These are phyloP conservation scores for Babylonia areolata DNA, from an alignment of 1,140 invertebrate genomes.

Conservation along the genomic window DNA sequence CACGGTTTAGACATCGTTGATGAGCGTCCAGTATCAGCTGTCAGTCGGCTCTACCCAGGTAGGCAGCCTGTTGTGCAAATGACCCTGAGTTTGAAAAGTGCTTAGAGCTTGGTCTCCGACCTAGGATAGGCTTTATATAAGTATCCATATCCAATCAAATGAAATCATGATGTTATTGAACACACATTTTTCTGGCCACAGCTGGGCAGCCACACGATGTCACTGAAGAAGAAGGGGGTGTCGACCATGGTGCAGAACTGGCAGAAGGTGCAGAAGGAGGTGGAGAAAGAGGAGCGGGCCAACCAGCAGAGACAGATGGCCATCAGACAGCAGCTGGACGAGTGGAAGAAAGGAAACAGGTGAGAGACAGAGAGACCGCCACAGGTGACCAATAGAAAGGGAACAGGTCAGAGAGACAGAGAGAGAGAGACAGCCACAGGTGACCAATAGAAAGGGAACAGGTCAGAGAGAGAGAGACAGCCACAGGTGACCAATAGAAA, in stretches of 20 bases:
- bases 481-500: background rate
- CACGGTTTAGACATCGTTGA: too few relatives aligned
- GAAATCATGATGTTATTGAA: too few relatives aligned
- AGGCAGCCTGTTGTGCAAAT: too few relatives aligned
- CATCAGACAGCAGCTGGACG: conserved; percentile 66
- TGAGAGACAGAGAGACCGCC: background rate
- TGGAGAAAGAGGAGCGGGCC: conserved; percentile 67
- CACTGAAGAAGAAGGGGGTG: conserved; percentile 81
- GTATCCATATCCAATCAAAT: too few relatives aligned
- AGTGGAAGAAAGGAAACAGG: conserved; percentile 54
- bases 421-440: background rate
- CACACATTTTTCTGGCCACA: too few relatives aligned
- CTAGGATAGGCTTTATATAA: too few relatives aligned
- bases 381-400: background rate
- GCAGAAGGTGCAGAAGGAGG: conserved; percentile 83
- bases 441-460: background rate
- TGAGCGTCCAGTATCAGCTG: too few relatives aligned
- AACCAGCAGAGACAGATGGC: conserved; percentile 64
- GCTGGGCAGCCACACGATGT: conserved; percentile 25
- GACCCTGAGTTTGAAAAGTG: too few relatives aligned
- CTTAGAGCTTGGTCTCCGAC: too few relatives aligned
- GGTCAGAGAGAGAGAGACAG: background rate
- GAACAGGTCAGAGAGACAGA: background rate
- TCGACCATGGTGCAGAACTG: conserved; percentile 85
- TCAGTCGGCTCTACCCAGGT: too few relatives aligned